Conservation (phyloP, 2,888 invertebrate genomes). For the Limnephilus marmoratus region DNA sequence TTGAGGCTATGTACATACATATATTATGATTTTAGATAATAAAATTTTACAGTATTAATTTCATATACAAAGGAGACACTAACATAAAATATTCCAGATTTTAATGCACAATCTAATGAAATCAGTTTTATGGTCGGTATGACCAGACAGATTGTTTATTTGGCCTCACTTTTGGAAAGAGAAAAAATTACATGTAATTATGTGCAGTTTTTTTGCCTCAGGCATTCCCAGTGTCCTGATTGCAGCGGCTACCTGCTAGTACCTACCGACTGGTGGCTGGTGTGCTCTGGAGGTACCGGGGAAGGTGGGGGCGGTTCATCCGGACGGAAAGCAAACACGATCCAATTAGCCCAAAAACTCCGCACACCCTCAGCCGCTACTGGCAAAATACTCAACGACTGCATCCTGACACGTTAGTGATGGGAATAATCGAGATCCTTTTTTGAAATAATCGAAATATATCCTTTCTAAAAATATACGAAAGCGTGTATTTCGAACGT, state of each 20-base stretch:
- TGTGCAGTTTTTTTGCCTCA: constrained; percentile 9
- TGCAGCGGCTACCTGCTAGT: not conserved
- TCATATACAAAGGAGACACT: too few species aligned
- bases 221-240: not conserved
- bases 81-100: too few species aligned
- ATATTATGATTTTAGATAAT: too few species aligned
- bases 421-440: not conserved
- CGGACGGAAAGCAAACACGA: constrained; percentile 56
- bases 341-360: constrained; percentile 52
- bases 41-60: too few species aligned
- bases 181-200: not conserved
- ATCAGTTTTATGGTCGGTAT: too few species aligned
- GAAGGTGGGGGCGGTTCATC: constrained; percentile 13
- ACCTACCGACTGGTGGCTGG: not conserved
- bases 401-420: not conserved
- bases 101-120: too few species aligned
- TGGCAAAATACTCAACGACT: not conserved
- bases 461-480: too few species aligned
- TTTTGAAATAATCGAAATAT: not conserved
- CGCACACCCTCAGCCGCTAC: not conserved
- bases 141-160: not conserved
- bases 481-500: too few species aligned
- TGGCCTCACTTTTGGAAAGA: not conserved
- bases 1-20: too few species aligned
- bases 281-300: not conserved